Percentiles rank a stretch among this genome's conserved stretches.
Evolutionary conservation across 2,888 invertebrate species (phyloP).

Genomic region (Achlya flavicornis): DNA sequence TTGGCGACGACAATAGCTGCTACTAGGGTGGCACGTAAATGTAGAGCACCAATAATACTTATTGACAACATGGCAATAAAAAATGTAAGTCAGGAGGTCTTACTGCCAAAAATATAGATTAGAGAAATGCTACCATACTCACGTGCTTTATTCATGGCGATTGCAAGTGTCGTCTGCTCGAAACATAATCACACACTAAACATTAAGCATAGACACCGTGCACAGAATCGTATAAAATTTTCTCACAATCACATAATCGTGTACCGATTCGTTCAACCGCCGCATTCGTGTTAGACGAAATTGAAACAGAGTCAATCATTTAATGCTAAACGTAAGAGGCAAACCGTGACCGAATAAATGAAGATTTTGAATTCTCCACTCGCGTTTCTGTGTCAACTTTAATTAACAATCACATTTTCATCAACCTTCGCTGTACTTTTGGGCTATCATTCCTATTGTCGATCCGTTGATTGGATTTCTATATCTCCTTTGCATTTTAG

Average conservation of each 20-base stretch:
- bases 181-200: conserved; percentile 74
- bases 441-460: conserved; percentile 72
- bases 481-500: conserved; percentile 60
- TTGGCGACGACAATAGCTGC: conserved; percentile 62
- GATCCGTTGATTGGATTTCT: conserved; percentile 71
- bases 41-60: conserved; percentile 40
- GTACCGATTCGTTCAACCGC: conserved; percentile 80
- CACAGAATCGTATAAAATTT: conserved; percentile 74
- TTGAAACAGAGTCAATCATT: conserved; percentile 83
- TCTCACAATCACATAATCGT: conserved; percentile 82
- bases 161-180: conserved; percentile 63
- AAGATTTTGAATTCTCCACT: conserved; percentile 79
- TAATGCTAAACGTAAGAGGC: conserved; percentile 79
- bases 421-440: conserved; percentile 68
- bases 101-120: conserved; percentile 23
- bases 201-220: conserved; percentile 61
- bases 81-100: conserved; percentile 34
- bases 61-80: conserved; percentile 31
- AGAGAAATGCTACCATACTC: conserved; percentile 53
- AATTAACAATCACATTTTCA: conserved; percentile 82
- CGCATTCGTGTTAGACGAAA: conserved; percentile 80
- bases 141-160: conserved; percentile 79
- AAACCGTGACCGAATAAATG: conserved; percentile 81
- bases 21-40: conserved; percentile 70
- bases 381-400: conserved; percentile 82